These are phyloP conservation scores for Blastobasis lacticolella DNA, from an alignment of 2,888 invertebrate species.

Conservation along the genomic window DNA sequence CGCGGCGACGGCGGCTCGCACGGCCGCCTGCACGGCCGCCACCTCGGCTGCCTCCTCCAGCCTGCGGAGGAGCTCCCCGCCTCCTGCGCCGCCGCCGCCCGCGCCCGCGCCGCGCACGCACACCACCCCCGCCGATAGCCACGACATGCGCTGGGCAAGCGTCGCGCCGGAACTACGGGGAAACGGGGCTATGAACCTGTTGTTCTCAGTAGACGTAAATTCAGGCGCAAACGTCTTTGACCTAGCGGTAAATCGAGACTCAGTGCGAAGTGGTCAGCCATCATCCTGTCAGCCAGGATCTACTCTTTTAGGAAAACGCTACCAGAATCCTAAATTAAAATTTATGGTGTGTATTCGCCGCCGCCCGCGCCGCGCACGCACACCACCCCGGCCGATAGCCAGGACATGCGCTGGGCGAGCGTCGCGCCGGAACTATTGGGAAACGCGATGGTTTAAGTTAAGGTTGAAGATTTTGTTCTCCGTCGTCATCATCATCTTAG, in stretches of 20 bases:
- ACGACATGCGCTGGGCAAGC: constrained; percentile 88
- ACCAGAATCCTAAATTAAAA: too few species aligned
- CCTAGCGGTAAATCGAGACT: too few species aligned
- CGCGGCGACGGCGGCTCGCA: constrained; percentile 61
- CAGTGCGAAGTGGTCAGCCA: too few species aligned
- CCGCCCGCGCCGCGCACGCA: constrained; percentile 91
- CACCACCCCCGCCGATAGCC: constrained; percentile 94
- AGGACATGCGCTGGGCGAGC: constrained; percentile 88
- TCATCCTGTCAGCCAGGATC: too few species aligned
- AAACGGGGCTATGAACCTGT: neutral
- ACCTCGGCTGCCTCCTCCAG: constrained; percentile 96
- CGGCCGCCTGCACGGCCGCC: constrained; percentile 85
- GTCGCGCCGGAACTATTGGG: constrained; percentile 78
- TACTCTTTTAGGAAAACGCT: too few species aligned
- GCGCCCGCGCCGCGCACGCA: constrained; percentile 91
- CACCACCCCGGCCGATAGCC: constrained; percentile 94
- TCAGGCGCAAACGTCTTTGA: too few species aligned
- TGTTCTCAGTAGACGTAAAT: too few species aligned
- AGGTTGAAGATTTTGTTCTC: too few species aligned
- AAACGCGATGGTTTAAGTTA: too few species aligned
- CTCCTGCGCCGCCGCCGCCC: constrained; percentile 74
- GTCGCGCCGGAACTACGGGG: constrained; percentile 78
- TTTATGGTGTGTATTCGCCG: too few species aligned
- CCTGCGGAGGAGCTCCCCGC: constrained; percentile 85
- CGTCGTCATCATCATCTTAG: too few species aligned